Percentiles rank a stretch among this genome's conserved stretches.
phyloP scores from a whole-genome alignment of 2,888 invertebrate species.

The Pseudeuparius sepicola region DNA sequence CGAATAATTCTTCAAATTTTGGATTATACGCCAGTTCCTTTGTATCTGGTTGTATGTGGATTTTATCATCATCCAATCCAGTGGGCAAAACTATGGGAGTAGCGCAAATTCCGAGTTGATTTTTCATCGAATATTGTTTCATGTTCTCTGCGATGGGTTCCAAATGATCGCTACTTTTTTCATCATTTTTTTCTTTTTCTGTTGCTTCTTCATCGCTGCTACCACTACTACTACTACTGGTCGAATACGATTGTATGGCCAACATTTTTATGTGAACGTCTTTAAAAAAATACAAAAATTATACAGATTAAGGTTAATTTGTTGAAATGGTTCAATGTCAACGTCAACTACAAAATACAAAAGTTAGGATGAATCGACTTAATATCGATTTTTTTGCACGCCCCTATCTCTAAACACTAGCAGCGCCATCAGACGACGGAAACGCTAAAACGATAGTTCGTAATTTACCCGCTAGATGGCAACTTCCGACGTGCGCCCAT shows the following conservation, averaged over 20 bases:
- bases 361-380: too few relatives aligned
- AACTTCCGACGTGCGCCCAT: too few relatives aligned
- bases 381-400: too few relatives aligned
- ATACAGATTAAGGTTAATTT: not conserved
- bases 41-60: conserved; percentile 65
- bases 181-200: conserved; percentile 1
- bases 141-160: conserved; percentile 40
- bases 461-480: too few relatives aligned
- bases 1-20: conserved; percentile 88
- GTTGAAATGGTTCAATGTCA: too few relatives aligned
- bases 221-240: conserved; percentile 60
- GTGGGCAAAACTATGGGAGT: conserved; percentile 77
- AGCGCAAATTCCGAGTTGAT: conserved; percentile 60
- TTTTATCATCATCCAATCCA: conserved; percentile 57
- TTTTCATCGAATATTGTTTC: conserved; percentile 50
- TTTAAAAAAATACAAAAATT: conserved; percentile 4
- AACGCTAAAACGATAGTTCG: too few relatives aligned
- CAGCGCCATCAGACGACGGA: too few relatives aligned
- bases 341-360: too few relatives aligned
- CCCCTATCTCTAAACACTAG: too few relatives aligned
- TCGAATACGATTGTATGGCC: conserved; percentile 63
- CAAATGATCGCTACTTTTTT: conserved; percentile 3
- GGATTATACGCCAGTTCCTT: conserved; percentile 87
- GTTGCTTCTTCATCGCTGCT: conserved; percentile 32
- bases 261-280: conserved; percentile 47